Percentiles rank a stretch among this genome's conserved stretches.
Evolutionary conservation across 2,113 vertebrate species (phyloP).

Genomic region (Beaufortia kweichowensis): DNA sequence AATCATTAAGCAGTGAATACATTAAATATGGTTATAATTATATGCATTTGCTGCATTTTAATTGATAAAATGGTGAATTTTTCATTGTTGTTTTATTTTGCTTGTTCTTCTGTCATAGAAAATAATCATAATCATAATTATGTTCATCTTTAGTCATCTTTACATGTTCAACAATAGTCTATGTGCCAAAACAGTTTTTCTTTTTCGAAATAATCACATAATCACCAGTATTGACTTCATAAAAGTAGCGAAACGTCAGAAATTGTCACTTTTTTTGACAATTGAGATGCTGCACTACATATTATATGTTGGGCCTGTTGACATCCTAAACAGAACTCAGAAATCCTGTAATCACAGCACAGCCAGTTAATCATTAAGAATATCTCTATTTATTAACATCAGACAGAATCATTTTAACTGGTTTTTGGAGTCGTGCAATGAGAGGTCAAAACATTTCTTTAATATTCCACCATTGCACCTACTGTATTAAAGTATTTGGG

Average conservation of each 20-base stretch:
- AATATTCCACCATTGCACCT: neutral
- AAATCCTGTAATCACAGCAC: neutral
- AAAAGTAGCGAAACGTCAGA: neutral
- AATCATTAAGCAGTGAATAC: no score
- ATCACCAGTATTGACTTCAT: neutral
- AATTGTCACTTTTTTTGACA: neutral
- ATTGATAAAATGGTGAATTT: no score
- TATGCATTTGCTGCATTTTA: no score
- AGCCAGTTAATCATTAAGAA: slow-evolving; percentile 6
- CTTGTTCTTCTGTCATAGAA: neutral
- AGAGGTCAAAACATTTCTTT: neutral
- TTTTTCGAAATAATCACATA: neutral
- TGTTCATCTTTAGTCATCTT: neutral
- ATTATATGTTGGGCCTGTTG: slow-evolving; percentile 16
- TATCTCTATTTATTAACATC: neutral
- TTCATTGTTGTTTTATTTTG: no score
- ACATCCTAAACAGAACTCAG: slow-evolving; percentile 8
- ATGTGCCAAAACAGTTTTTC: neutral
- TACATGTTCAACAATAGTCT: neutral
- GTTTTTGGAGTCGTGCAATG: neutral
- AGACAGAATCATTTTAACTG: neutral
- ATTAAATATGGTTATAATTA: no score
- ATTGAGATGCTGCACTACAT: neutral
- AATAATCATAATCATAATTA: neutral
- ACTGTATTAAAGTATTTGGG: neutral